Evolutionary conservation across 2,797 vertebrate species (phyloP).

Genomic region (Neosilurus mollespiculum): DNA sequence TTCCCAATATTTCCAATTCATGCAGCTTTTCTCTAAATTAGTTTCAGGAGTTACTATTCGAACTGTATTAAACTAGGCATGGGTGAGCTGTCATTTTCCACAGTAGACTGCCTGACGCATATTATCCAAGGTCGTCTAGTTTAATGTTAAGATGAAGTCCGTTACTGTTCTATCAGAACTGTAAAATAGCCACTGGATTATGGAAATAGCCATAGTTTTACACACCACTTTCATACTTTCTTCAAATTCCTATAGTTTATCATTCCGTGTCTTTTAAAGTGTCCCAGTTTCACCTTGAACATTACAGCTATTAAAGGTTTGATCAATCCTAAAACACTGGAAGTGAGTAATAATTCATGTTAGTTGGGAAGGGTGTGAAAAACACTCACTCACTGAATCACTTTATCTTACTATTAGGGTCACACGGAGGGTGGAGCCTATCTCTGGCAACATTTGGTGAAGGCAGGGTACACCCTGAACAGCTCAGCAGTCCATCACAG

Average conservation of each 20-base stretch:
- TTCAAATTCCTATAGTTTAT: background rate
- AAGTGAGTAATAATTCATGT: background rate
- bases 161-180: background rate
- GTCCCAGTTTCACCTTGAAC: background rate
- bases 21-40: constrained; percentile 11
- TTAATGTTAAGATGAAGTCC: background rate
- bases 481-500: no score
- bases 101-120: background rate
- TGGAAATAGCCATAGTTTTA: constrained; percentile 10
- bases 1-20: background rate
- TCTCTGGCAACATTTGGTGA: no score
- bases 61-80: constrained; percentile 13
- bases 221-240: background rate
- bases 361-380: no score
- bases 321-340: background rate
- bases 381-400: no score
- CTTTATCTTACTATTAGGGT: no score
- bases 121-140: background rate
- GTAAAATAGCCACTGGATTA: background rate
- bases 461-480: no score
- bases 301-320: constrained; percentile 4
- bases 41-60: background rate
- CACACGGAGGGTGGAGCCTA: no score
- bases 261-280: background rate
- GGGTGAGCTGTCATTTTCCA: constrained; percentile 1